Conservation (phyloP, 2,113 vertebrate species). For the Abramis brama region DNA sequence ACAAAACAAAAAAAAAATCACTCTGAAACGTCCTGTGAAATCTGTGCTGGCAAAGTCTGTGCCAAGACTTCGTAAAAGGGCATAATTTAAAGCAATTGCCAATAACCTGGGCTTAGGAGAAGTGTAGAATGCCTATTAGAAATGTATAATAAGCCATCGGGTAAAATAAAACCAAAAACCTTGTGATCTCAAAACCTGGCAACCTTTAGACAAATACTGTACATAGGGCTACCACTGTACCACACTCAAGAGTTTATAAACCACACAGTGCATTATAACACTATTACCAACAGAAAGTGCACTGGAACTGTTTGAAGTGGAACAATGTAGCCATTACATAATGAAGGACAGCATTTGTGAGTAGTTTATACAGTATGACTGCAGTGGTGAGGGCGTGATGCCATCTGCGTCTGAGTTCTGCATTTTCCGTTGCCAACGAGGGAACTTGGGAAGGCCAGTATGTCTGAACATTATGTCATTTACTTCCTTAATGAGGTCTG, state of each 20-base stretch:
- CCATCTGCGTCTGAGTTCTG: constrained; percentile 17
- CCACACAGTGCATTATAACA: neutral
- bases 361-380: constrained; percentile 32
- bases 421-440: constrained; percentile 32
- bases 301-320: constrained; percentile 40
- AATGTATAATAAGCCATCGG: neutral
- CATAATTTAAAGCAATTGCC: neutral
- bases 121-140: neutral
- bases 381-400: constrained; percentile 32
- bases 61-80: too few species aligned
- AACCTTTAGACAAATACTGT: neutral
- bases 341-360: constrained; percentile 29
- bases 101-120: neutral
- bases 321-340: constrained; percentile 34
- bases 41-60: too few species aligned
- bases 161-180: neutral
- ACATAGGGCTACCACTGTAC: neutral
- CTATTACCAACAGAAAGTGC: constrained; percentile 1
- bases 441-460: neutral
- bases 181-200: neutral
- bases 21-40: too few species aligned
- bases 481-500: constrained; percentile 43
- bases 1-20: too few species aligned
- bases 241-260: neutral
- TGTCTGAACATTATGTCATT: constrained; percentile 44